Evolutionary conservation across 2,797 vertebrate species (phyloP), one percentile per base, ranked within the genome.

Genomic region (Fundulus diaphanus): DNA sequence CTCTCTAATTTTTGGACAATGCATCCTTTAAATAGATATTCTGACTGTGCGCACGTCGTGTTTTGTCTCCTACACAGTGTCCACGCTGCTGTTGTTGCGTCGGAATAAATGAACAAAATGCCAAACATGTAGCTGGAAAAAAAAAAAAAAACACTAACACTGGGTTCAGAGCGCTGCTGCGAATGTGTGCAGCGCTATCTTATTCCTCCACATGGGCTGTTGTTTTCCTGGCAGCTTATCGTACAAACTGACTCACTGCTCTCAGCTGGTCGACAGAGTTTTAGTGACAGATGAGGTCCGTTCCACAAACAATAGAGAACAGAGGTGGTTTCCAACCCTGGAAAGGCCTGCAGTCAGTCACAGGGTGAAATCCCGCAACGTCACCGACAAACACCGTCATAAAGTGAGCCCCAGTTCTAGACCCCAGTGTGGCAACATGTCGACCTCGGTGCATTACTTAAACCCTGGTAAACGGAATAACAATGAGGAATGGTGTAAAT

Each of bases 221-320:
- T 91, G 89, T 86, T 93, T 95, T 95, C 93, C 94, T 94, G 92
- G 89, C 77, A 75, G 87, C 89, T 88, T 88, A 93, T 93, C 88
- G 71, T 87, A 24, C 80, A 82, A 85, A 87, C 81, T 90, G 91
- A 92, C 87, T 92, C 90, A 92, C 85, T 84, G 79, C 87, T 89
- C 83, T 88, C 85, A 84, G 87, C 89, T 84, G 87, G 87, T 88
- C 87, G 81, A 89, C 90, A 88, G 90, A 89, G 80, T 80, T 85
- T 81, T 84, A 83, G 83, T 89, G 93, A 92, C 90, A 89, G 87
- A 91, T 72, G 74, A 86, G 88, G 82, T 86, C 86, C 89, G 86
- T 85, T 93, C 89, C 90, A 87, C 76, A 89, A 92, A 92, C 87
- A 91, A 87, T 89, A 72, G 35, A 80, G 83, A 73, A 67, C 74